phyloP scores from a whole-genome alignment of 2,797 vertebrate genomes.

The Danio jaintianensis region DNA sequence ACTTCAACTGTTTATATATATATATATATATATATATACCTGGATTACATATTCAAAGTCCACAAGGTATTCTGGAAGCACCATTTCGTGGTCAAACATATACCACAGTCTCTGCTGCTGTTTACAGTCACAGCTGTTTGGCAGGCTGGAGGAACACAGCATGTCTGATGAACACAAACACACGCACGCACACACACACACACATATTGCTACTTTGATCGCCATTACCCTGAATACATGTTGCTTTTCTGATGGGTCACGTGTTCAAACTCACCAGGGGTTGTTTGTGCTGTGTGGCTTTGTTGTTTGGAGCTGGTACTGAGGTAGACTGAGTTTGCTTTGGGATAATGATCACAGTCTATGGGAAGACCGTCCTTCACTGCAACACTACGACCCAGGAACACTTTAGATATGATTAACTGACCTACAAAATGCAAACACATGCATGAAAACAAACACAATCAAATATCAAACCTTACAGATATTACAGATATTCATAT shows the following conservation, averaged over 20 bases:
- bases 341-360: slow-evolving; percentile 71
- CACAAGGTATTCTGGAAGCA: slow-evolving; percentile 85
- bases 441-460: background rate
- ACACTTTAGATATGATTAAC: slow-evolving; percentile 83
- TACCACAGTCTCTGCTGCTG: slow-evolving; percentile 80
- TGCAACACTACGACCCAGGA: slow-evolving; percentile 79
- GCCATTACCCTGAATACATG: background rate
- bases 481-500: background rate
- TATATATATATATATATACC: slow-evolving; percentile 71
- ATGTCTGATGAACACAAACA: slow-evolving; percentile 47
- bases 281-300: slow-evolving; percentile 11
- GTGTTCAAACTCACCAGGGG: slow-evolving; percentile 21
- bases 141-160: slow-evolving; percentile 53
- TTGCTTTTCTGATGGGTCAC: background rate
- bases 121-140: slow-evolving; percentile 71
- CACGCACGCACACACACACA: slow-evolving; percentile 35
- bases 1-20: background rate
- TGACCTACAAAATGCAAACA: slow-evolving; percentile 72
- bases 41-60: slow-evolving; percentile 83
- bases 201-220: slow-evolving; percentile 22
- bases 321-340: slow-evolving; percentile 79
- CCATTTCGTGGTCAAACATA: slow-evolving; percentile 84
- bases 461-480: background rate
- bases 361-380: slow-evolving; percentile 68
- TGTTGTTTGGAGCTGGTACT: slow-evolving; percentile 63